Conservation (phyloP, 2,888 invertebrate species). For the Salticus scenicus region DNA sequence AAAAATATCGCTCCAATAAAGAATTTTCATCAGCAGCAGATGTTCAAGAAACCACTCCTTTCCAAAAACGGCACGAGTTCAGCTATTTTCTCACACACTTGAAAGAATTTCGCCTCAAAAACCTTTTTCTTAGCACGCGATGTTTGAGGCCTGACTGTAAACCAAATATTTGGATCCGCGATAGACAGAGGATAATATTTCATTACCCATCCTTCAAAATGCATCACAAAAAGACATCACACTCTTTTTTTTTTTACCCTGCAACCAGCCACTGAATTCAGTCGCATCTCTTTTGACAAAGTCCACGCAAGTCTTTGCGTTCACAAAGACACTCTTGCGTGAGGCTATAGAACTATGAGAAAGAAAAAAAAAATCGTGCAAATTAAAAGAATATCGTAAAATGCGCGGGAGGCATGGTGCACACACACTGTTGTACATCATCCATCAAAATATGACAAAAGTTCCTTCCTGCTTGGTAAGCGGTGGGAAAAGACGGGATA, state of each 20-base stretch:
- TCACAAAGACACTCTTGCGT: constrained; percentile 28
- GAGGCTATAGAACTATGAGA: not conserved
- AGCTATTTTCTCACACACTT: not conserved
- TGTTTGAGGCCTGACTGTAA: not conserved
- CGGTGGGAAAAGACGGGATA: constrained; percentile 3
- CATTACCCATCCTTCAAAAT: constrained; percentile 33
- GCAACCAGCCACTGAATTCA: not conserved
- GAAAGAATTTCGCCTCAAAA: not conserved
- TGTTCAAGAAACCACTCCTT: not conserved
- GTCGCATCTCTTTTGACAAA: constrained; percentile 5
- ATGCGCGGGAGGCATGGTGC: constrained; percentile 34
- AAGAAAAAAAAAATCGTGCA: constrained; percentile 11
- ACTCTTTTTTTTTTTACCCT: not conserved
- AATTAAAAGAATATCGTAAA: not conserved
- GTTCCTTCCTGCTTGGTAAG: constrained; percentile 2
- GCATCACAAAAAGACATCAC: constrained; percentile 7
- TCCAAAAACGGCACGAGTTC: not conserved
- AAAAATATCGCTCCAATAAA: no score
- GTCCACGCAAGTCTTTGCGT: constrained; percentile 10
- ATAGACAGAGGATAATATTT: constrained; percentile 36
- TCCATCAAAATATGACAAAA: constrained; percentile 52
- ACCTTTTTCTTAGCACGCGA: not conserved
- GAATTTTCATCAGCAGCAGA: not conserved
- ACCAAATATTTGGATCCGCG: constrained; percentile 41
- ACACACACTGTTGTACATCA: constrained; percentile 26